Evolutionary conservation across 2,113 vertebrate species (phyloP).

Genomic region (Microtus ochrogaster): DNA sequence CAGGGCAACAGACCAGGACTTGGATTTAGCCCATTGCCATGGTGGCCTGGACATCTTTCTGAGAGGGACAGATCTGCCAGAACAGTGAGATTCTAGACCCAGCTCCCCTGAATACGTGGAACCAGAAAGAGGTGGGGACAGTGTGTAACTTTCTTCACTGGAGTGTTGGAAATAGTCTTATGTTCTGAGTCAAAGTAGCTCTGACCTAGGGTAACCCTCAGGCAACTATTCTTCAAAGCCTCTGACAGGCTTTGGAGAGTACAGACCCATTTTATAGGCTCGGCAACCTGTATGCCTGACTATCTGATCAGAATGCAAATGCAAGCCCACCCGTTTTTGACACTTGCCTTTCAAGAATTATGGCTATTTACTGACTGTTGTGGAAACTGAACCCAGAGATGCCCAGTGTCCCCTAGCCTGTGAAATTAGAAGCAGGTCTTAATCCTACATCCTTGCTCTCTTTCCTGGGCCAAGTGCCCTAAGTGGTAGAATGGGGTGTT

Average conservation of each 20-base stretch:
- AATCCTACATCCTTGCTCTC: neutral
- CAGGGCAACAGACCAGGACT: neutral
- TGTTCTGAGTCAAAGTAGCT: rapidly evolving
- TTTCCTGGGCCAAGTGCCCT: neutral
- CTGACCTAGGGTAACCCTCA: neutral
- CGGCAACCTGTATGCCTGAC: neutral
- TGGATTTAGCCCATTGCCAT: rapidly evolving
- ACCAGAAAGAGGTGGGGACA: rapidly evolving
- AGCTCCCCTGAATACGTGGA: neutral
- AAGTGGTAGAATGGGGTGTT: rapidly evolving
- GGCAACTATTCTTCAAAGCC: rapidly evolving
- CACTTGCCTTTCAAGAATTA: neutral
- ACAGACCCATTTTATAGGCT: neutral
- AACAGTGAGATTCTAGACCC: neutral
- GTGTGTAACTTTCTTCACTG: neutral
- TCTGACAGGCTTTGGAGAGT: neutral
- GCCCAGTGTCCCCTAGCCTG: rapidly evolving
- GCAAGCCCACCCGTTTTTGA: no score
- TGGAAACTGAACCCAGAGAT: neutral
- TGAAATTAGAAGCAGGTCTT: neutral
- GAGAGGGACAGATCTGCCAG: neutral
- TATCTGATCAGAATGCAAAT: neutral
- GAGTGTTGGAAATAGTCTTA: rapidly evolving
- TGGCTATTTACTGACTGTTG: neutral
- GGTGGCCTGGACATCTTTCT: neutral